Evolutionary conservation across 2,113 vertebrate species (phyloP).

Genomic region (Channa argus): DNA sequence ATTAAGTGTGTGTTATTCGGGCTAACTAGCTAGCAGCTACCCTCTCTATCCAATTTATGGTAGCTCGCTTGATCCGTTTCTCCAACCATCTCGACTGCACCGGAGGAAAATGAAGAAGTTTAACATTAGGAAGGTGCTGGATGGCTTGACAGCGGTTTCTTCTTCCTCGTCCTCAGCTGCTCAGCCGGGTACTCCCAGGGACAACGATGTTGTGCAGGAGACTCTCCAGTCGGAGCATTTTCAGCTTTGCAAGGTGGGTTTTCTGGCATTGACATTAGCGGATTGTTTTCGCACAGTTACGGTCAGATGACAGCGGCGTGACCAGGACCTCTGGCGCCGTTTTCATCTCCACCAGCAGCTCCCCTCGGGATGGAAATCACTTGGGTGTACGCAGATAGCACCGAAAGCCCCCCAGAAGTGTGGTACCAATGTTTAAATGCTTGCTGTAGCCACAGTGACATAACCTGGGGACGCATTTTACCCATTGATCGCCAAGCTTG

Average conservation of each 20-base stretch:
- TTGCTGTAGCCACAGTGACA: neutral
- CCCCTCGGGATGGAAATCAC: neutral
- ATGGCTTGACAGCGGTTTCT: slow-evolving; percentile 93
- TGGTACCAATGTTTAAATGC: neutral
- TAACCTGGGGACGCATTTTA: neutral
- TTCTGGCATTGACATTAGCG: slow-evolving; percentile 2
- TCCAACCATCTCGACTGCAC: slow-evolving; percentile 46
- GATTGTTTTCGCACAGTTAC: slow-evolving; percentile 14
- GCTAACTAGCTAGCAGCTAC: slow-evolving; percentile 73
- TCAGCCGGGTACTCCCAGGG: slow-evolving; percentile 81
- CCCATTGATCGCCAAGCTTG: neutral
- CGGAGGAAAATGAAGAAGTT: slow-evolving; percentile 95
- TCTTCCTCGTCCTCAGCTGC: slow-evolving; percentile 83
- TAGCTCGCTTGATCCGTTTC: slow-evolving; percentile 56
- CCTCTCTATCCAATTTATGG: slow-evolving; percentile 60
- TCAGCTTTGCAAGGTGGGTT: slow-evolving; percentile 96
- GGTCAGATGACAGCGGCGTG: slow-evolving; percentile 62
- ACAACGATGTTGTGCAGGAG: slow-evolving; percentile 90
- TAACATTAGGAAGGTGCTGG: slow-evolving; percentile 98
- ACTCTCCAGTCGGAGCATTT: slow-evolving; percentile 97
- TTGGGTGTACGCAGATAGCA: neutral
- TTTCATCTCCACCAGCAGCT: neutral
- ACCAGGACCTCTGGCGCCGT: slow-evolving; percentile 31
- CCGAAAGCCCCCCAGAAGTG: neutral
- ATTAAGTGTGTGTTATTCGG: slow-evolving; percentile 75